Evolutionary conservation across 2,888 invertebrate genomes (phyloP), one percentile per base, ranked within the genome.

Genomic region (Caenorhabditis sp.): DNA sequence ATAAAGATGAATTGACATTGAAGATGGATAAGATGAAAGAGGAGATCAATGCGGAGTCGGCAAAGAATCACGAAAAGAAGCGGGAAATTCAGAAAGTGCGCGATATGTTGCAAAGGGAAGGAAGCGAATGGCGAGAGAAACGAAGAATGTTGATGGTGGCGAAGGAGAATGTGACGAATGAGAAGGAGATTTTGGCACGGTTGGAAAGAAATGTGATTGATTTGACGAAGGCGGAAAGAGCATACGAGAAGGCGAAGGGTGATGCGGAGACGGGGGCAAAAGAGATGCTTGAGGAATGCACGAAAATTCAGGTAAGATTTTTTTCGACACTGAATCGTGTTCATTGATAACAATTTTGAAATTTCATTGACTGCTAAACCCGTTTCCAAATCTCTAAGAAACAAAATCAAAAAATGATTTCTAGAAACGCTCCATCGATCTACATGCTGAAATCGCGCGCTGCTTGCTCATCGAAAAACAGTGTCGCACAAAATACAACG

Each of bases 211-310:
- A 65, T n/a, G 58, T 23, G 17, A 25, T 63, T 25, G 59, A 79
- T 56, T 20, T 79, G 31, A 68, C 68, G 14, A 25, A 53, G 23
- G 78, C 73, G 12, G 61, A 72, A 54, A 25, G 21, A 14, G 76
- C 38, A 12, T 67, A 58, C 14, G 64, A 72, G n/a, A 26, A 71
- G 14, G 53, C 59, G 17, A 38, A 67, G 26, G 26, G 27, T 17
- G 25, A 12, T 0, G 60, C 59, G 36, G 21, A 23, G 17, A 31
- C 26, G 14, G 59, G 36, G 20, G 61, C 70, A 4, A 20, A 56
- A 53, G 7, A 43, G 1, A 27, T 56, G 59, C 20, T 66, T n/a
- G 36, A 59, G 23, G 25, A 56, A 7, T 23, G 20, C 27, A 12
- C 38, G 0, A 3, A 31, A 2, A 21, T 36, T 1, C 63, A 66